These are phyloP conservation scores for Macrocentrus cingulum DNA, from an alignment of 1,140 invertebrate species.

Conservation along the genomic window DNA sequence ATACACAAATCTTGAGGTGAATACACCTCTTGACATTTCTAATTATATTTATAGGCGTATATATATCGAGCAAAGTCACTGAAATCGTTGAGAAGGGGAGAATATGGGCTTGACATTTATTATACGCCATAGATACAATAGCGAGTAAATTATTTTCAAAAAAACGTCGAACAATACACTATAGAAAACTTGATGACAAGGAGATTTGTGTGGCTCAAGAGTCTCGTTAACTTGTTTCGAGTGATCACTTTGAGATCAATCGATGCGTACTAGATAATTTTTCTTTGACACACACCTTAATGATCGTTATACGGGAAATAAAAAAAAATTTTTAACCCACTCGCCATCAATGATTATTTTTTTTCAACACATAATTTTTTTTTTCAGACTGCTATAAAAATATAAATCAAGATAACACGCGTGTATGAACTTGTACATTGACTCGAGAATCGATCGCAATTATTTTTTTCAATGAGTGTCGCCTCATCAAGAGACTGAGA, in stretches of 20 bases:
- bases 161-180: constrained; percentile 9
- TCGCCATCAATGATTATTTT: constrained; percentile 4
- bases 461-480: constrained; percentile 13
- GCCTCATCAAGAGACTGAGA: too few relatives aligned
- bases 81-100: too few relatives aligned
- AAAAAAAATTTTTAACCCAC: constrained; percentile 6
- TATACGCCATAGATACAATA: too few relatives aligned
- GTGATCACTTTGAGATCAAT: constrained; percentile 16
- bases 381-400: neutral
- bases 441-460: constrained; percentile 16
- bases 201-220: neutral
- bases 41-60: too few relatives aligned
- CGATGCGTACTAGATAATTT: constrained; percentile 21
- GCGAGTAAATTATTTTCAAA: neutral
- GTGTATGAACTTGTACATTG: neutral
- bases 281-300: constrained; percentile 7
- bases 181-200: neutral
- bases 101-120: too few relatives aligned
- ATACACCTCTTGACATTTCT: too few relatives aligned
- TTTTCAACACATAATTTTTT: constrained; percentile 3
- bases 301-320: constrained; percentile 3
- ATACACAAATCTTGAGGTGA: too few relatives aligned
- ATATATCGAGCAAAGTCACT: too few relatives aligned
- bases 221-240: neutral
- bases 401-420: constrained; percentile 2